Percentiles rank a stretch among this genome's conserved stretches.
These are phyloP conservation scores for Tachina lurida DNA, from an alignment of 2,888 invertebrate species.

Conservation along the genomic window DNA sequence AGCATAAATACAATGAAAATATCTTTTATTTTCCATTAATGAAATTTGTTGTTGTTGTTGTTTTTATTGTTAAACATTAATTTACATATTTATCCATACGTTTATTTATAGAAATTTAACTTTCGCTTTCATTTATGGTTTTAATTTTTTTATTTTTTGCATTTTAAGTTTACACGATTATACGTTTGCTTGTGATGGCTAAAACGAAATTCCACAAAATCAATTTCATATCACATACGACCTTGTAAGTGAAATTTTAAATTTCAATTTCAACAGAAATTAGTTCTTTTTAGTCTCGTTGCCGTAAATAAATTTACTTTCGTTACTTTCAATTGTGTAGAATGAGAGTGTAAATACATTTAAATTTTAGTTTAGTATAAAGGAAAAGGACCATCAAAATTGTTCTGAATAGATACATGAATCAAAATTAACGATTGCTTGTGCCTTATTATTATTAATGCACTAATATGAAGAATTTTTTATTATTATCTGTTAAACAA, in stretches of 20 bases:
- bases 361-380: too few species aligned
- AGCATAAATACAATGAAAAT: slow-evolving; percentile 12
- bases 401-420: too few species aligned
- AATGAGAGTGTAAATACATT: too few species aligned
- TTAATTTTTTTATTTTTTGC: slow-evolving; percentile 35
- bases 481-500: too few species aligned
- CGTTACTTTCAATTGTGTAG: too few species aligned
- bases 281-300: neutral
- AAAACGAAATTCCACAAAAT: slow-evolving; percentile 13
- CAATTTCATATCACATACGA: neutral
- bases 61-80: neutral
- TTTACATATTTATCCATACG: neutral
- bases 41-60: slow-evolving; percentile 23
- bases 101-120: slow-evolving; percentile 17
- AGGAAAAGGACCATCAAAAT: too few species aligned
- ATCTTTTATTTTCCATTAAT: slow-evolving; percentile 43
- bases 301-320: too few species aligned
- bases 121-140: slow-evolving; percentile 65
- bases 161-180: slow-evolving; percentile 40
- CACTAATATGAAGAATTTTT: too few species aligned
- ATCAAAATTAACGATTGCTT: too few species aligned
- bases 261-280: neutral
- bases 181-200: neutral
- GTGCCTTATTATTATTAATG: too few species aligned
- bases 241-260: slow-evolving; percentile 44